These are phyloP conservation scores for Cabera pusaria DNA, from an alignment of 2,888 invertebrate species.

Conservation along the genomic window DNA sequence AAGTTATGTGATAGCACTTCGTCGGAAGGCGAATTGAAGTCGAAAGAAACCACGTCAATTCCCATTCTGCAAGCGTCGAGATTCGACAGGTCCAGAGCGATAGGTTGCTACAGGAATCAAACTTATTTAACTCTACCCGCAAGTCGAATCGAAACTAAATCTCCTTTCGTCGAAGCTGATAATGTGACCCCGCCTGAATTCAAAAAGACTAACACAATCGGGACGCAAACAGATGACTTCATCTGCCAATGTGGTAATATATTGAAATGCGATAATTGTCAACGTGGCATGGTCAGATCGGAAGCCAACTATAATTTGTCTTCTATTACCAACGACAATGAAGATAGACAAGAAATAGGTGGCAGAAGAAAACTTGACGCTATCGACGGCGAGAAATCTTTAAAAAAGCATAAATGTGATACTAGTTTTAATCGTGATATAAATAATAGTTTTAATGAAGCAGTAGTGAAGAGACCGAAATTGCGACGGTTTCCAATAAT, in stretches of 20 bases:
- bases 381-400: conserved; percentile 55
- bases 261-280: conserved; percentile 53
- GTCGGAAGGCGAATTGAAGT: conserved; percentile 64
- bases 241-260: conserved; percentile 61
- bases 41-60: conserved; percentile 71
- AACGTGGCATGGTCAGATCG: conserved; percentile 64
- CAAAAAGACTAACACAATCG: conserved; percentile 61
- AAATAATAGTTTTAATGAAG: conserved; percentile 43
- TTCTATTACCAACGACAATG: conserved; percentile 34
- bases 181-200: conserved; percentile 54
- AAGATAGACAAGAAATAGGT: conserved; percentile 40
- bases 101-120: conserved; percentile 74
- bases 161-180: conserved; percentile 61
- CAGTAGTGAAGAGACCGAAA: conserved; percentile 69
- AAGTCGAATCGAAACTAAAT: conserved; percentile 62
- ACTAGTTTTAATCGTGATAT: conserved; percentile 55
- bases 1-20: conserved; percentile 72
- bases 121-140: conserved; percentile 73
- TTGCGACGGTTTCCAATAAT: conserved; percentile 63
- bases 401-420: conserved; percentile 80
- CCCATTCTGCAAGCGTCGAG: conserved; percentile 76
- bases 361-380: conserved; percentile 39
- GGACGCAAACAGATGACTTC: conserved; percentile 71
- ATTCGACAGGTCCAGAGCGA: conserved; percentile 73
- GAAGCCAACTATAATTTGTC: conserved; percentile 67